phyloP scores from a whole-genome alignment of 2,113 vertebrate genomes.

The Crocuta crocuta region DNA sequence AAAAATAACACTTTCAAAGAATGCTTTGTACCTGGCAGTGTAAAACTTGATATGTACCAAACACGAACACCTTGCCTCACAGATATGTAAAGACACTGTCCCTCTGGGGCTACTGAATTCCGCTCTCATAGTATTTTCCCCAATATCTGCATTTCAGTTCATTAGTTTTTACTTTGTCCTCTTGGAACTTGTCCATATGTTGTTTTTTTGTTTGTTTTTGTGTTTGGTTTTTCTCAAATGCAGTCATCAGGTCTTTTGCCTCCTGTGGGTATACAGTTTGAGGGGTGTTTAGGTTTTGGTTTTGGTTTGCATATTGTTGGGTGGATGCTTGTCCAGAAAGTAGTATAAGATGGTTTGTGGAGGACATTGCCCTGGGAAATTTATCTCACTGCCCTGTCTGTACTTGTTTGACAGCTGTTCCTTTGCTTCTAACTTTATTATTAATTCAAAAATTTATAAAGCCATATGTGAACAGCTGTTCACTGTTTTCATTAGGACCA shows the following conservation, averaged over 20 bases:
- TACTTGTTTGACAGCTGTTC: conserved; percentile 61
- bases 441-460: conserved; percentile 2
- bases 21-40: neutral
- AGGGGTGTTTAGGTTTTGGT: neutral
- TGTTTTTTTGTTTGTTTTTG: neutral
- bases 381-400: neutral
- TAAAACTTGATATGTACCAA: neutral
- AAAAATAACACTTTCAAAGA: conserved; percentile 38
- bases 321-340: neutral
- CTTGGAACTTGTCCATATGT: neutral
- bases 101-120: neutral
- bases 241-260: neutral
- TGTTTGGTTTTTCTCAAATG: neutral
- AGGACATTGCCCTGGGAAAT: neutral
- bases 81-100: neutral
- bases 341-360: neutral
- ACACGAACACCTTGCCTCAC: neutral
- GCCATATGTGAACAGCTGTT: conserved; percentile 50
- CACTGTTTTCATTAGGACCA: conserved; percentile 17
- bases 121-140: neutral
- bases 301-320: neutral
- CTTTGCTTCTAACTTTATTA: neutral
- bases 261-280: neutral
- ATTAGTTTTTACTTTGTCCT: neutral
- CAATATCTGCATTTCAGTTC: neutral